These are phyloP conservation scores for Ptilonorhynchus violaceus DNA, from an alignment of 2,113 vertebrate genomes.

Conservation along the genomic window DNA sequence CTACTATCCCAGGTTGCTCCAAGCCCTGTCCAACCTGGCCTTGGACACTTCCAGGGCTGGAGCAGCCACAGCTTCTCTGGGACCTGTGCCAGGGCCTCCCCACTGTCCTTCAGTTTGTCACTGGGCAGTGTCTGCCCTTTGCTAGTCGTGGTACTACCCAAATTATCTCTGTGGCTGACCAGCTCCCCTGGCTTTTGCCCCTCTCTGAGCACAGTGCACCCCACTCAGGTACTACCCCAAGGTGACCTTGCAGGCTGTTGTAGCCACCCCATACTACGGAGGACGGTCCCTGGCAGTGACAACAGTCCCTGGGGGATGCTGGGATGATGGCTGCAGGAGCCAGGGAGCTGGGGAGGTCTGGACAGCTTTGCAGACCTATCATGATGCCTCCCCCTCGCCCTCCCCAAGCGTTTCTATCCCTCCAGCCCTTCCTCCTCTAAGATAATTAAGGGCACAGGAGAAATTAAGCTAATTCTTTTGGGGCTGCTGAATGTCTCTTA, in stretches of 20 bases:
- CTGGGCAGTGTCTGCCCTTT: not conserved
- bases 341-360: not conserved
- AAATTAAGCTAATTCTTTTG: constrained; percentile 29
- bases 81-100: not conserved
- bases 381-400: not conserved
- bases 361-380: not conserved
- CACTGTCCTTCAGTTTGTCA: not conserved
- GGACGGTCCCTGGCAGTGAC: not conserved
- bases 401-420: not conserved
- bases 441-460: constrained; percentile 22
- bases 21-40: fast-evolving
- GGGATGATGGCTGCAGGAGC: not conserved
- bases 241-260: not conserved
- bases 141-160: too few relatives aligned
- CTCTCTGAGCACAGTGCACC: not conserved
- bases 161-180: not conserved
- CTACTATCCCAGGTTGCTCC: fast-evolving
- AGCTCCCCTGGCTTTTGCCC: not conserved
- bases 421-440: not conserved
- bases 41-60: not conserved
- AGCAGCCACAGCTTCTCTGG: not conserved
- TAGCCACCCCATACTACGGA: not conserved
- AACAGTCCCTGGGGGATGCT: not conserved
- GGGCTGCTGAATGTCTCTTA: not conserved
- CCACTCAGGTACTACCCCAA: not conserved